Conservation (phyloP, 2,113 vertebrate genomes). For the Tiliqua scincoides region DNA sequence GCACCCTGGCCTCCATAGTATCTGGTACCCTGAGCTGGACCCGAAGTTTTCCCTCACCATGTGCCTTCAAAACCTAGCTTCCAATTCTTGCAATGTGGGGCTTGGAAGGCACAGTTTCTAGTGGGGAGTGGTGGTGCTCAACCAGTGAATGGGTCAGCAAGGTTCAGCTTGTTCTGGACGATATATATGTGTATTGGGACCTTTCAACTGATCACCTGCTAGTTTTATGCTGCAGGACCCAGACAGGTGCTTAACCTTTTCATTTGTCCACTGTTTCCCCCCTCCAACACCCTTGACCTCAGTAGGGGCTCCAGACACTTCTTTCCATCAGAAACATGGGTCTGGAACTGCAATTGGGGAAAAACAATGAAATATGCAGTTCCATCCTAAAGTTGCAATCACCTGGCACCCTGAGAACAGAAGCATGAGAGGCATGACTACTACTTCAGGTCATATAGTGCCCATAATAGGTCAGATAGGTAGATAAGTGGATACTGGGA, state of each 20-base stretch:
- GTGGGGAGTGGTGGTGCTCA: background rate
- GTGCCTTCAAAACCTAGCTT: conserved; percentile 15
- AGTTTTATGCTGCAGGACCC: too few relatives aligned
- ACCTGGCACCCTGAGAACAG: background rate
- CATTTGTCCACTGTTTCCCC: background rate
- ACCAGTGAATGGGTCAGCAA: too few relatives aligned
- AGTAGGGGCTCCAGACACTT: background rate
- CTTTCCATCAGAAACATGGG: background rate
- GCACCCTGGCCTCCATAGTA: too few relatives aligned
- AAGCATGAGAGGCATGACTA: background rate
- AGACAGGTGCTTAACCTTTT: background rate
- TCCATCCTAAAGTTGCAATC: background rate
- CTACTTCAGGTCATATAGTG: background rate
- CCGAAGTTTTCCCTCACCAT: too few relatives aligned
- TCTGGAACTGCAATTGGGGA: background rate
- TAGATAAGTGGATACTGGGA: background rate
- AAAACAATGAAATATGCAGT: background rate
- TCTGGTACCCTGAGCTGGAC: too few relatives aligned
- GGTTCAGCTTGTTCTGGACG: too few relatives aligned
- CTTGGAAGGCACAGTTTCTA: background rate
- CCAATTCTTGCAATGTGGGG: background rate
- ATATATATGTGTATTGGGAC: too few relatives aligned
- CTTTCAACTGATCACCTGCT: too few relatives aligned
- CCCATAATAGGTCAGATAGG: background rate
- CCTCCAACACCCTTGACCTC: background rate